Evolutionary conservation across 2,113 vertebrate genomes (phyloP).

Genomic region (Gobio gobio): DNA sequence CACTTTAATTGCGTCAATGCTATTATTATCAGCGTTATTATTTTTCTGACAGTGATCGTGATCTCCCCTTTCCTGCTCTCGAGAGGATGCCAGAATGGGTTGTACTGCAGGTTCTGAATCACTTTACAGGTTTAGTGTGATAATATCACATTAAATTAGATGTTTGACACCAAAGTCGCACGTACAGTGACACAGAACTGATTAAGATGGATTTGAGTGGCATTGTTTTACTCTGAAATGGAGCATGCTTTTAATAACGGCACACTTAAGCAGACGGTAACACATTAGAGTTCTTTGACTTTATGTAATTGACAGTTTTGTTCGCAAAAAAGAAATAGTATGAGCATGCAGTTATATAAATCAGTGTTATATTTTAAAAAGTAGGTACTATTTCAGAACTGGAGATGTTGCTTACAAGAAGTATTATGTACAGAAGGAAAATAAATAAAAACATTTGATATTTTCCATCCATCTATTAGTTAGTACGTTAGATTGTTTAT

Average conservation of each 20-base stretch:
- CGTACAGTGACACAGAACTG: slow-evolving; percentile 11
- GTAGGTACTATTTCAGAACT: neutral
- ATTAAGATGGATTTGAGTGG: slow-evolving; percentile 34
- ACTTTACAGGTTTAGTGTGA: slow-evolving; percentile 21
- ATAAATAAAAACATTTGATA: no score
- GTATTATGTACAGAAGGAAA: no score
- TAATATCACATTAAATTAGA: slow-evolving; percentile 21
- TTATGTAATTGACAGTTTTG: neutral
- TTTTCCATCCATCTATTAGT: neutral
- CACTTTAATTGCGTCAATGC: slow-evolving; percentile 36
- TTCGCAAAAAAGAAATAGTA: neutral
- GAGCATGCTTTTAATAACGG: slow-evolving; percentile 12
- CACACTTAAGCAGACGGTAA: neutral
- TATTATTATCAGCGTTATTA: slow-evolving; percentile 35
- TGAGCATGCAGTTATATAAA: neutral
- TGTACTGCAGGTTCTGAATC: slow-evolving; percentile 19
- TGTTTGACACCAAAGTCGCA: slow-evolving; percentile 30
- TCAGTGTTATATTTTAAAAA: neutral
- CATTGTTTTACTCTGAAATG: slow-evolving; percentile 1
- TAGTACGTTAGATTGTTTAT: neutral
- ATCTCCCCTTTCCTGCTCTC: slow-evolving; percentile 8
- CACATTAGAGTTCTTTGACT: neutral
- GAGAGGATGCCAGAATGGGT: slow-evolving; percentile 17
- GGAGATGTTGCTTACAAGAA: neutral
- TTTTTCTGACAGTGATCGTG: slow-evolving; percentile 22